Evolutionary conservation across 1,140 invertebrate genomes (phyloP), one percentile per base, ranked within the genome.

Genomic region (Sarcophaga bullata): DNA sequence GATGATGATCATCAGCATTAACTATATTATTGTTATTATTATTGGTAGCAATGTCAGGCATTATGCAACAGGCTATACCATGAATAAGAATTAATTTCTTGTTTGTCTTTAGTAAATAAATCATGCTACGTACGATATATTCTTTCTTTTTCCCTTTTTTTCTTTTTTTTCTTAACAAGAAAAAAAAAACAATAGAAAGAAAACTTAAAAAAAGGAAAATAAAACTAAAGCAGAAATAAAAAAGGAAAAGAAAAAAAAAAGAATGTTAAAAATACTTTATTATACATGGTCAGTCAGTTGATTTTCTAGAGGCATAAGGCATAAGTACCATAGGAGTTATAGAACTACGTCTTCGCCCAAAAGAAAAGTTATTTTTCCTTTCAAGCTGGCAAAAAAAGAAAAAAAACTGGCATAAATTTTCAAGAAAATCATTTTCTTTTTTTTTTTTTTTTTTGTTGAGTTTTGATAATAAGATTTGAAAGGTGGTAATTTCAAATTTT

Each of bases 61-160:
- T 10, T 48, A 50, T 50, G 15, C 19, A 19, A 78, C n/a, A 25
- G 62, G n/a, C 48, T 50, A 50, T 11, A 78, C 10, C 48, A 78
- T 78, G 75, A 78, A 78, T 78, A 78, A 78, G 75, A 78, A 78
- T 78, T 78, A 78, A 78, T 78, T 78, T 78, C 75, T 78, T 78
- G 48, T 78, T 78, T 50, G 48, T 52, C 75, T 78, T 52, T 50
- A 78, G 75, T 78, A 78, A 78, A 78, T 78, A 78, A 78, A 78
- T 78, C 75, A 78, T 78, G 50, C n/a, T 50, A 17, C 25, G 25
- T 50, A 17, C 25, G 25, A 37, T 37, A 37, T 37, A 37, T 37
- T 37, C 25, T 37, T 37, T 76, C 52, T 50, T 47, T 76, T 48
- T 47, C n/a, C 13, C 8, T 75, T 48, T 75, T 75, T 9, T 75